Conservation (phyloP, 2,113 vertebrate species). For the Phaetusa simplex region DNA sequence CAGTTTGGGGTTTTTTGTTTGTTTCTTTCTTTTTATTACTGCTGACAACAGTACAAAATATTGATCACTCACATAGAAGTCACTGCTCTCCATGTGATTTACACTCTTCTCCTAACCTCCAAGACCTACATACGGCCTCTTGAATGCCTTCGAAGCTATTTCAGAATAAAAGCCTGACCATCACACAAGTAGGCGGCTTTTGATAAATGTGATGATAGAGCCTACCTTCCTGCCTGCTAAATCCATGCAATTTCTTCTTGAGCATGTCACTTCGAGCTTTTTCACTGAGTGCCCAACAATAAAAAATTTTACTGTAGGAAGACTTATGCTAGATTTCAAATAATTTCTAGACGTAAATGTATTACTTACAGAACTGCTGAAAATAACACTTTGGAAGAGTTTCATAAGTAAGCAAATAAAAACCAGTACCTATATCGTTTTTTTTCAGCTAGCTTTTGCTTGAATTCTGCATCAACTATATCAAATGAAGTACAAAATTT, state of each 20-base stretch:
- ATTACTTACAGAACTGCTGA: not conserved
- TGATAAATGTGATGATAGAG: not conserved
- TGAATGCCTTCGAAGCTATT: not conserved
- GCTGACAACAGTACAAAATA: not conserved
- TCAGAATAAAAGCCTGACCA: not conserved
- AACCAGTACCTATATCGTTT: not conserved
- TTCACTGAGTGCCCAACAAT: not conserved
- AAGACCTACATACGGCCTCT: not conserved
- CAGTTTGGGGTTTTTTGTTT: not conserved
- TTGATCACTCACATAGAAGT: not conserved
- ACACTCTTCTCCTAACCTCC: not conserved
- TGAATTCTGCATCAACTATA: not conserved
- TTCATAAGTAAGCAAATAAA: not conserved
- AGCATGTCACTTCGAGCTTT: not conserved
- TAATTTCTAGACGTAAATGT: not conserved
- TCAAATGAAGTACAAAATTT: not conserved
- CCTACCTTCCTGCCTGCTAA: not conserved
- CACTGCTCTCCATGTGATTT: not conserved
- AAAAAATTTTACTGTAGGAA: not conserved
- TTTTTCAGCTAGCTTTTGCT: not conserved
- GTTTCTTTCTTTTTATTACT: not conserved
- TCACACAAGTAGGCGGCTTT: not conserved
- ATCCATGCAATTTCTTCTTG: not conserved
- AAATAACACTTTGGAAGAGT: not conserved
- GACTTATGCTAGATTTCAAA: not conserved